Base-by-base conservation (phyloP, 2,888 invertebrate species). In the Tachystola acroxantha region DNA sequence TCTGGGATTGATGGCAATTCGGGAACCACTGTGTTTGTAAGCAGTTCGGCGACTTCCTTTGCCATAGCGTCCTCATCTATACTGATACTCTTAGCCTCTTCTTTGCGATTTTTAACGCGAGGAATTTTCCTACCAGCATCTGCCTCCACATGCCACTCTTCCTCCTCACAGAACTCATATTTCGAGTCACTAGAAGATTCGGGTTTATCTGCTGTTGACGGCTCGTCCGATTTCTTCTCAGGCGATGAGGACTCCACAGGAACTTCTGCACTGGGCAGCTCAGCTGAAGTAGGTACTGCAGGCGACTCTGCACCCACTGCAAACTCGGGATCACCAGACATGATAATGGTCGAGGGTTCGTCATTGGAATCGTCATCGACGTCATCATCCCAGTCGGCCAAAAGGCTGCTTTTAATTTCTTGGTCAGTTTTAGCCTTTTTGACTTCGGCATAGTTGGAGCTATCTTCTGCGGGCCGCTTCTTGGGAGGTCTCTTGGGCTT, bases 371-470 rank as follows among this genome's bases (percentile, higher is more conserved):
- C 78, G 30, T 85, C 84, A 36, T 76, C 84, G 10, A 65, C 91
- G 51, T 94, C 94, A 45, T 91, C 91, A 45, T 91, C 91, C 94
- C 94, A 95, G 59, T 95, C 94, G 1, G 93, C 93, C 39, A 94
- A 71, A 28, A 94, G 78, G 50, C 92, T 90, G 38, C 88, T 91
- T 41, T 91, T 90, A 48, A 93, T 89, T 66, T 92, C 91, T 39
- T 88, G 87, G 64, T 89, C 89, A 24, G 88, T 88, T 63, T 90
- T 90, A 36, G 71, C 65, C 51, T 87, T 87, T 51, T 90, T 90
- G 13, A 60, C 50, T 53, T 80, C 77, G 31, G 46, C 48, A 45
- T 64, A 59, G 34, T 62, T 40, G 13, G 49, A 14, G 10, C 66
- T 65, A 32, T 80, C 75, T 32, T 75, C 78, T 34, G 79, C 80